Evolutionary conservation across 2,888 invertebrate genomes (phyloP), one percentile per base, ranked within the genome.

Genomic region (Flexamia atlantica): DNA sequence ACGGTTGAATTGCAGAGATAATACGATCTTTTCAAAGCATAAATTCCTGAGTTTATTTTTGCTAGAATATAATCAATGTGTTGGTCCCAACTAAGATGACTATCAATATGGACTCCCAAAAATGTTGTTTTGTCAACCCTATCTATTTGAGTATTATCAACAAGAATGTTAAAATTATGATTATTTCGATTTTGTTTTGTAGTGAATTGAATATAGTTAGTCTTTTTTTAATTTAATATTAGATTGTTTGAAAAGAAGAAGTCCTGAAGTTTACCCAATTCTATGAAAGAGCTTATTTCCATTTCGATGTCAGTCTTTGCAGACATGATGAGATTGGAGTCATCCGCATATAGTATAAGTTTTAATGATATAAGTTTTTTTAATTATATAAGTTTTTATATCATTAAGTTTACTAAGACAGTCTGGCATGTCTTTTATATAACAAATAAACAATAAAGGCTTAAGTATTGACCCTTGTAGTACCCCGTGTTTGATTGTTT

Each of bases 391-490:
- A 42, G 1, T 72, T 72, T 72, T 72, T 36, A 42, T 5, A 12
- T 72, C n/a, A 5, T n/a, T 20, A 42, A 40, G 42, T 40, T 40
- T 72, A 23, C 40, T 72, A 7, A 72, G 40, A 40, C 40, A 72
- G 7, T 72, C 9, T 72, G 72, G 42, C 40, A 72, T 72, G 7
- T 72, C 72, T 23, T 23, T 72, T 20, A 40, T 4, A 28, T 72
- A 72, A 20, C 72, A 72, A 72, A 72, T 72, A 72, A 72, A 72
- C 42, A 72, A 20, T 40, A 72, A 72, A 12, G 23, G 72, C 5
- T 42, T 7, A 40, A 72, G 36, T 23, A n/a, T 42, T 1, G 72
- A 72, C 23, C 53, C 20, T 10, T 53, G 53, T n/a, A 1, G 53
- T 53, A 53, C 20, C 53, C 20, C 53, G 53, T 72, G 14, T 40